phyloP scores from a whole-genome alignment of 2,113 vertebrate genomes.

The Columba janthina region DNA sequence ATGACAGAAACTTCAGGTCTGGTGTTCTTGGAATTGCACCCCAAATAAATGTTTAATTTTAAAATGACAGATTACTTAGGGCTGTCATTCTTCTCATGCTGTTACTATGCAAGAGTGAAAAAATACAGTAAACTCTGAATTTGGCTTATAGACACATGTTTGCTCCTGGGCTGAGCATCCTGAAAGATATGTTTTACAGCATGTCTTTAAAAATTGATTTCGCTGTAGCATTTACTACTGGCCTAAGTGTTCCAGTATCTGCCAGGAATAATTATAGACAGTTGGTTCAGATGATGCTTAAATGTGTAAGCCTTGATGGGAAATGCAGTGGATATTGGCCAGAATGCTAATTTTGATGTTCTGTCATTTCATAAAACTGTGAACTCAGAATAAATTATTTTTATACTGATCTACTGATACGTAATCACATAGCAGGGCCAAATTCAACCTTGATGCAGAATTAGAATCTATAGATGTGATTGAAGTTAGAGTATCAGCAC shows the following conservation, averaged over 20 bases:
- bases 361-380: constrained; percentile 58
- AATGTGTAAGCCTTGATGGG: constrained; percentile 73
- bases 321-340: constrained; percentile 71
- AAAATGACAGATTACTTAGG: constrained; percentile 24
- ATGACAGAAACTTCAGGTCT: constrained; percentile 48
- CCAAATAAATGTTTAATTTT: constrained; percentile 62
- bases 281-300: constrained; percentile 66
- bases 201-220: constrained; percentile 68
- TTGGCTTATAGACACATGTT: background rate
- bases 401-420: constrained; percentile 2
- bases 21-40: constrained; percentile 35
- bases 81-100: constrained; percentile 4
- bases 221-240: constrained; percentile 37
- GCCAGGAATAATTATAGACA: constrained; percentile 67
- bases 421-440: constrained; percentile 12
- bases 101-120: constrained; percentile 44
- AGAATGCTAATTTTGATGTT: constrained; percentile 69
- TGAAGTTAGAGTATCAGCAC: background rate
- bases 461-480: background rate
- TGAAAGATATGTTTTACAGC: constrained; percentile 48
- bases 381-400: constrained; percentile 60
- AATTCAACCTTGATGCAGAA: background rate
- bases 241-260: constrained; percentile 57
- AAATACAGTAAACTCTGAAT: background rate
- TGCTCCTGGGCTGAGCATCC: constrained; percentile 39